Evolutionary conservation across 53 echinoderm and acorn worm species (phyloP).

Genomic region (Paracentrotus lividus): DNA sequence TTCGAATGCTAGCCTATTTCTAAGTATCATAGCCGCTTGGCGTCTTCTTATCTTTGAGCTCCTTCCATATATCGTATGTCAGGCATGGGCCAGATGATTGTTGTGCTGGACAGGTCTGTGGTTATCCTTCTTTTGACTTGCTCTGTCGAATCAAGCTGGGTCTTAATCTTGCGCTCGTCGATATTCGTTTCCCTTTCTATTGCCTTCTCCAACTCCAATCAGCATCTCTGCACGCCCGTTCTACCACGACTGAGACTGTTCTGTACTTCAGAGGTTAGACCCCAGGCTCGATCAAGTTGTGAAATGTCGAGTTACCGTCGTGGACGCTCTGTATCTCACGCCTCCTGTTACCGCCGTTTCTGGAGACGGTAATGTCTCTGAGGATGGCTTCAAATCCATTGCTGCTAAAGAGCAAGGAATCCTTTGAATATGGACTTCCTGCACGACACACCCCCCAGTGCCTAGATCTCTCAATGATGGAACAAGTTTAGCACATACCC

Average conservation of each 20-base stretch:
- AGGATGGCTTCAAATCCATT: slow-evolving; percentile 81
- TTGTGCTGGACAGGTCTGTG: slow-evolving; percentile 94
- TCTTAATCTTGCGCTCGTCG: slow-evolving; percentile 75
- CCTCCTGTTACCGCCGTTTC: slow-evolving; percentile 92
- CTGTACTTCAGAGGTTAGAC: slow-evolving; percentile 91
- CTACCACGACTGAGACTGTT: slow-evolving; percentile 87
- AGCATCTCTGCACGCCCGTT: slow-evolving; percentile 85
- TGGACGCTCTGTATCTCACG: slow-evolving; percentile 96
- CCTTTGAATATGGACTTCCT: slow-evolving; percentile 95
- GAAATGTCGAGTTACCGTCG: slow-evolving; percentile 99
- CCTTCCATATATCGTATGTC: slow-evolving; percentile 92
- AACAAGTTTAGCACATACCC: slow-evolving; percentile 94
- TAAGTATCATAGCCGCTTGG: slow-evolving; percentile 81
- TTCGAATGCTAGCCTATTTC: slow-evolving; percentile 80
- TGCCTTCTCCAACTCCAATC: slow-evolving; percentile 90
- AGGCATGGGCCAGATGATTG: slow-evolving; percentile 96
- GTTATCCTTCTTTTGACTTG: slow-evolving; percentile 74
- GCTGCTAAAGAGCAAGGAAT: slow-evolving; percentile 88
- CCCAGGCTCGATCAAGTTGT: slow-evolving; percentile 89
- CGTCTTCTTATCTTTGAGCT: slow-evolving; percentile 89
- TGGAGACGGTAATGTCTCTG: slow-evolving; percentile 83
- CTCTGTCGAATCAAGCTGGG: slow-evolving; percentile 63
- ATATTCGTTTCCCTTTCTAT: slow-evolving; percentile 81
- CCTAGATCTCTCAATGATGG: slow-evolving; percentile 98
- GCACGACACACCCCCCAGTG: slow-evolving; percentile 95